Base-by-base conservation (phyloP, 1,140 invertebrate genomes). In the Musca domestica region DNA sequence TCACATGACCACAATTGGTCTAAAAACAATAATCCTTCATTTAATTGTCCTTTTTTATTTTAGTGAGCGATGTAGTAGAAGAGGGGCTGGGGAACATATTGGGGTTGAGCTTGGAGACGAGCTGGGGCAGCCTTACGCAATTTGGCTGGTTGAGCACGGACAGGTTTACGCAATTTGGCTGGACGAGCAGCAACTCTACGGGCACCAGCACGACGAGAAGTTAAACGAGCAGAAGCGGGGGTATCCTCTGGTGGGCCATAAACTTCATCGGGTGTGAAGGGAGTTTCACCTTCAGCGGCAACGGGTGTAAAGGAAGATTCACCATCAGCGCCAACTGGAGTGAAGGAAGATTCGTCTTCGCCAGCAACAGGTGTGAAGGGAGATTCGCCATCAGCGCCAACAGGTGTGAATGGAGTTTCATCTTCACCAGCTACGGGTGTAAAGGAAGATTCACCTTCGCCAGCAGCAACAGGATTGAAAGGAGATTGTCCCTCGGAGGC, bases 191-290 rank as follows among this genome's bases (percentile, higher is more conserved):
- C 65, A 19, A 6, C 22, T 51, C 17, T 51, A 12, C 49, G 49
- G 17, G n/a, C 17, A 51, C 22, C 54, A 20, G 20, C 15, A 51
- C 65, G 65, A 67, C 65, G 65, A 46, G 34, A 5, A 23, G 20
- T 41, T 14, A 67, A 67, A 46, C 65, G 65, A 12, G 14, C 65
- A 20, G 65, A 56, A 41, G 52, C 27, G 1, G 48, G 66, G 10
- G 47, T 20, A 58, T 54, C 58, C 9, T 79, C 75, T 47, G 77
- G 77, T 41, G 77, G 77, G 0, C 77, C 77, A 52, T 79, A 79
- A 19, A 77, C 74, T 3, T 74, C 75, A 70, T 79, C 77, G 17
- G 56, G 56, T 49, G 52, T 68, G 25, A 14, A 27, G 46, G 34
- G 34, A 19, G 72, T 71, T 64, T 54, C 66, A 6, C 34, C 46